Evolutionary conservation across 2,888 invertebrate genomes (phyloP), one percentile per base, ranked within the genome.

Genomic region (Pegoplata infirma): DNA sequence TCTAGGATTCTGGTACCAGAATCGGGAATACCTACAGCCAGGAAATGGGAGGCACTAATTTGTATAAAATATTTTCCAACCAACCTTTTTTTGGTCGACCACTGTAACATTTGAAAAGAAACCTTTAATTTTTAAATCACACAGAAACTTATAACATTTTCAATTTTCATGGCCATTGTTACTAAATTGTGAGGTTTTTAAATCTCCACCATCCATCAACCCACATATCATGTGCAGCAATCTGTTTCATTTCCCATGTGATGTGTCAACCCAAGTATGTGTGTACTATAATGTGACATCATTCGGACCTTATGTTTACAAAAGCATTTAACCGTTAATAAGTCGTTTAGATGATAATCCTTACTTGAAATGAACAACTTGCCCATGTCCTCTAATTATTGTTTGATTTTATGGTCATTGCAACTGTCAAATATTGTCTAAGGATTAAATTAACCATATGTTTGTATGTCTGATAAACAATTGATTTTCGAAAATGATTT

Each of bases 321-420:
- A 63, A 79, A 79, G 71, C 79, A 79, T 67, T 79, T 75, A 58
- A 75, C 71, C 75, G 71, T 79, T 75, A 79, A 75, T 75, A 79
- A 79, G 71, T 75, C 71, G 63, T 72, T 72, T 63, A 67, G 67
- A 79, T 59, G 40, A 67, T 75, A 79, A 79, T 79, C 79, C 71
- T 17, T 49, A 56, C 63, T 69, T 68, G 68, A 68, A 69, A 58
- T 78, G 78, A 59, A 36, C 58, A 68, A 40, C 63, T 17, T 58
- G 6, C 14, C 14, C 21, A 46, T 73, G 55, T 64, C 25, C 36
- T 68, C 53, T 68, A 46, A 21, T 58, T 64, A 25, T n/a, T 53
- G 40, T 64, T 78, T 69, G 69, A 55, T 74, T 73, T 74, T 69
- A 58, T 64, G 73, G 28, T 68, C 58, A 53, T 19, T 74, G 74